Evolutionary conservation across 2,797 vertebrate species (phyloP).

Genomic region (Nannoperca australis): DNA sequence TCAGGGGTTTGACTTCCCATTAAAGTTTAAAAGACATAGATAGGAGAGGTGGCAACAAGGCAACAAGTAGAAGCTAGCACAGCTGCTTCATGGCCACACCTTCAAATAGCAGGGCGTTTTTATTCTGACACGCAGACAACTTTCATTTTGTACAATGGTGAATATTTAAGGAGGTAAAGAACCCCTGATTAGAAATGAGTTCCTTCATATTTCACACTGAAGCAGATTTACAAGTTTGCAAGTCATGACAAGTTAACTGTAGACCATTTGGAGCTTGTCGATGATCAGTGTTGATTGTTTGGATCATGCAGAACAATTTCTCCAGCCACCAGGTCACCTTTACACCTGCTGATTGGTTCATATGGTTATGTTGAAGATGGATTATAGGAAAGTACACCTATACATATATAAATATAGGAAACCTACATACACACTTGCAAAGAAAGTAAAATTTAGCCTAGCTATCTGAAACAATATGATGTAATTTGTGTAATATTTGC

Average conservation of each 20-base stretch:
- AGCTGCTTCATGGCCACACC: slow-evolving; percentile 23
- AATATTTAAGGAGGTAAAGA: background rate
- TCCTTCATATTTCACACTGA: background rate
- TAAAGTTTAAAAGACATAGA: slow-evolving; percentile 76
- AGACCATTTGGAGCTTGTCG: background rate
- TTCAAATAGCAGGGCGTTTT: slow-evolving; percentile 11
- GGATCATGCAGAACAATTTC: too few species aligned
- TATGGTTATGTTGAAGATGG: background rate
- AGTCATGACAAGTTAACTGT: background rate
- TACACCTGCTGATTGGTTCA: background rate
- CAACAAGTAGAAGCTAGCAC: background rate
- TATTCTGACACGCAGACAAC: slow-evolving; percentile 3
- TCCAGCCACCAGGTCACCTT: background rate
- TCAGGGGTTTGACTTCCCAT: slow-evolving; percentile 71
- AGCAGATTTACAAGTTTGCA: background rate
- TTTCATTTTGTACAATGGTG: background rate
- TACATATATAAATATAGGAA: too few species aligned
- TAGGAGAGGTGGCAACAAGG: slow-evolving; percentile 10
- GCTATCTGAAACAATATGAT: background rate
- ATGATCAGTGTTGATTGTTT: background rate
- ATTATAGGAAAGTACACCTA: background rate
- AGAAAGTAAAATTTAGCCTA: background rate
- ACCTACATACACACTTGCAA: background rate
- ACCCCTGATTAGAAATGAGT: background rate
- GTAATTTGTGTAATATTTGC: slow-evolving; percentile 8